A percentile compares a stretch with the other conserved stretches of the same genome.
These are phyloP conservation scores for Carterocephalus palaemon DNA, from an alignment of 2,888 invertebrate species.

Conservation along the genomic window DNA sequence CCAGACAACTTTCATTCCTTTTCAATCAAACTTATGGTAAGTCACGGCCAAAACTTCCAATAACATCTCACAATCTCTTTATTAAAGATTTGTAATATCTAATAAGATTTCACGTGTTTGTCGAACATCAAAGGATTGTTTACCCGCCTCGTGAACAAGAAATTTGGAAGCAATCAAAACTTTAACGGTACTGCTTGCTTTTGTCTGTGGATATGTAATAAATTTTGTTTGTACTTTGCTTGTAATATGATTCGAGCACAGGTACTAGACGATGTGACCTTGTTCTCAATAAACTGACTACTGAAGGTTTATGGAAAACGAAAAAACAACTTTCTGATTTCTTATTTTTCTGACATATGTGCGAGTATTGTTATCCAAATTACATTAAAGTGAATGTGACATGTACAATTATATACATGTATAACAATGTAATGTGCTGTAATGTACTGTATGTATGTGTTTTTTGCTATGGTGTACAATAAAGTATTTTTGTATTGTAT, in stretches of 20 bases:
- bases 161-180: slow-evolving; percentile 36
- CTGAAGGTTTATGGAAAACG: too few species aligned
- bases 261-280: too few species aligned
- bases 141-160: slow-evolving; percentile 30
- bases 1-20: neutral
- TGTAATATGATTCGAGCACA: slow-evolving; percentile 19
- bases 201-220: slow-evolving; percentile 27
- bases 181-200: slow-evolving; percentile 25
- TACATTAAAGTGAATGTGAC: too few species aligned
- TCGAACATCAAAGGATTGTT: slow-evolving; percentile 31
- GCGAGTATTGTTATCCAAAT: too few species aligned
- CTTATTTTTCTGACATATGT: too few species aligned
- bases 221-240: slow-evolving; percentile 15
- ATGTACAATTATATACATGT: too few species aligned
- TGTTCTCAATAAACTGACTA: too few species aligned
- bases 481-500: too few species aligned
- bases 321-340: too few species aligned
- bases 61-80: slow-evolving; percentile 17
- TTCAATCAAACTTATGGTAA: slow-evolving; percentile 5
- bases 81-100: slow-evolving; percentile 24
- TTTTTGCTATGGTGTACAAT: too few species aligned
- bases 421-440: too few species aligned
- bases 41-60: slow-evolving; percentile 13
- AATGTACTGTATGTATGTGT: too few species aligned
- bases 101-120: slow-evolving; percentile 31